A percentile compares a stretch with the other conserved stretches of the same genome.
These are phyloP conservation scores for Dolichotis patagonum DNA, from an alignment of 2,113 vertebrate genomes.

Conservation along the genomic window DNA sequence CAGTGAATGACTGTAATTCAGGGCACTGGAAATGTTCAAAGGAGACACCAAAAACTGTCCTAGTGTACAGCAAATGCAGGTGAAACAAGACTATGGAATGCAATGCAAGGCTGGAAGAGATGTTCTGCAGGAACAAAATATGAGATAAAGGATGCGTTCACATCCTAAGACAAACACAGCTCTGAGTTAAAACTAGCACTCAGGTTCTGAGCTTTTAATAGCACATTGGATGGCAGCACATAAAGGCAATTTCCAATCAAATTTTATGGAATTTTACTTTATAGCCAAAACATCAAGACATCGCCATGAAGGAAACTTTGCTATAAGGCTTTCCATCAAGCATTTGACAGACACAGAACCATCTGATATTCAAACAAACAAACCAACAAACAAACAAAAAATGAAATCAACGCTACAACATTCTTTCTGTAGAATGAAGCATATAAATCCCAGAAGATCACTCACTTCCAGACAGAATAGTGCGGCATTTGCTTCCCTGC, in stretches of 20 bases:
- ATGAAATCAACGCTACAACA: neutral
- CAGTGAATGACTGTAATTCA: neutral
- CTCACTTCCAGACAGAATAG: neutral
- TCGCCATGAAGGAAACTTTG: conserved; percentile 40
- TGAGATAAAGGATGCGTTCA: neutral
- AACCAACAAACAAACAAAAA: neutral
- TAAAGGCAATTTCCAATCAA: conserved; percentile 26
- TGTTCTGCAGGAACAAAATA: neutral
- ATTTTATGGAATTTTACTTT: conserved; percentile 61
- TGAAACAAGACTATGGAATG: fast-evolving
- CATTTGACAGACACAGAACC: conserved; percentile 3
- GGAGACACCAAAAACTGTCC: neutral
- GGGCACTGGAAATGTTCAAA: neutral
- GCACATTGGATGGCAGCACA: neutral
- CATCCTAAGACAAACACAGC: neutral
- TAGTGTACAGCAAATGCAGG: neutral
- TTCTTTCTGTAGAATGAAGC: neutral
- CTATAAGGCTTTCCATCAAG: conserved; percentile 53
- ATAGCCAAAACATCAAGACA: conserved; percentile 55
- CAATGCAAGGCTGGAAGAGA: neutral
- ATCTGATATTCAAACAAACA: neutral
- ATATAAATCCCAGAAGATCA: neutral
- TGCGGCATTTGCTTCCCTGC: neutral
- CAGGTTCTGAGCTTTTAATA: neutral
- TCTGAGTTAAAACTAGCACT: neutral